These are phyloP conservation scores for Dryobota labecula DNA, from an alignment of 2,888 invertebrate species.

Conservation along the genomic window DNA sequence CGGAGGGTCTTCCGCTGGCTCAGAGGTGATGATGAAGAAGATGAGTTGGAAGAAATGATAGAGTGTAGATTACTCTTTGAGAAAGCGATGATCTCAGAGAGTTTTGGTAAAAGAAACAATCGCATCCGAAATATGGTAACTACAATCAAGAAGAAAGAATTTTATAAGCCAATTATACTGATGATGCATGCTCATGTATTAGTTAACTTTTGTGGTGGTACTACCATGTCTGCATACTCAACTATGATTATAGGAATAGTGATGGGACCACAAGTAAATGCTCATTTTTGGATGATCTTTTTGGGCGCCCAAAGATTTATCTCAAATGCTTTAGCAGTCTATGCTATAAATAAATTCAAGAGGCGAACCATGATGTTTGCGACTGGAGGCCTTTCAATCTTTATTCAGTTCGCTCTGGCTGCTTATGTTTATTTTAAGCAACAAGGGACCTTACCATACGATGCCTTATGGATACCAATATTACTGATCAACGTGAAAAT, in stretches of 20 bases:
- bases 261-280: constrained; percentile 89
- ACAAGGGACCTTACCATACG: constrained; percentile 68
- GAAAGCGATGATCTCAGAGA: constrained; percentile 56
- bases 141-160: constrained; percentile 81
- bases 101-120: constrained; percentile 49
- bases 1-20: constrained; percentile 89
- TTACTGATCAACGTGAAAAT: constrained; percentile 88
- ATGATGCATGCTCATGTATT: constrained; percentile 91
- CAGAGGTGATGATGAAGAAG: constrained; percentile 85
- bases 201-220: constrained; percentile 92
- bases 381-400: constrained; percentile 89
- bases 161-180: constrained; percentile 89
- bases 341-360: constrained; percentile 89
- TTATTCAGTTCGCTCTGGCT: constrained; percentile 89
- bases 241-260: constrained; percentile 89
- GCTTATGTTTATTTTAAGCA: constrained; percentile 77
- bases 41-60: constrained; percentile 81
- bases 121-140: constrained; percentile 44
- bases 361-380: constrained; percentile 90
- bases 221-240: constrained; percentile 92
- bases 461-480: constrained; percentile 82
- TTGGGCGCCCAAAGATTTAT: constrained; percentile 91
- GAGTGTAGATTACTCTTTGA: constrained; percentile 68
- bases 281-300: constrained; percentile 91
- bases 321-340: constrained; percentile 90